phyloP scores from a whole-genome alignment of 2,113 vertebrate genomes.

The Chaetodon trifascialis region DNA sequence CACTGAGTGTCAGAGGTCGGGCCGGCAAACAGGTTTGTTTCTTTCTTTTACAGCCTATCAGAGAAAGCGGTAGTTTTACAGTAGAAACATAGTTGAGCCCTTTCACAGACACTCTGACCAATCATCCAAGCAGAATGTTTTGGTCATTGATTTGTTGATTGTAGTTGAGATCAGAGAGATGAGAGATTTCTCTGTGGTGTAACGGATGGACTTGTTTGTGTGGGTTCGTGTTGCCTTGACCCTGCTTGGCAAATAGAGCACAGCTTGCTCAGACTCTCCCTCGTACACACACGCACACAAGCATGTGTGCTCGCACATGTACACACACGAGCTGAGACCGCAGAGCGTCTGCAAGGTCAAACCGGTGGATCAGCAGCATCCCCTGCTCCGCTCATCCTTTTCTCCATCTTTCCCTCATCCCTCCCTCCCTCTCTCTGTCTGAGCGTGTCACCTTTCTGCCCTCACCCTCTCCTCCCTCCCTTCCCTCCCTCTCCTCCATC shows the following conservation, averaged over 20 bases:
- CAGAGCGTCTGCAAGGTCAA: conserved; percentile 76
- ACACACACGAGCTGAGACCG: conserved; percentile 44
- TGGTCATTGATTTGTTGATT: conserved; percentile 61
- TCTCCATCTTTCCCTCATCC: conserved; percentile 44
- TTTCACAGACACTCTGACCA: conserved; percentile 30
- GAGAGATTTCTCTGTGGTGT: conserved; percentile 29
- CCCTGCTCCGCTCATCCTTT: conserved; percentile 49
- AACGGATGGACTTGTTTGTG: conserved; percentile 57
- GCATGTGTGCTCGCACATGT: not conserved
- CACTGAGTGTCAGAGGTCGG: not conserved
- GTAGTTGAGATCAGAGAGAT: conserved; percentile 38
- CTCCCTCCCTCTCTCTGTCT: conserved; percentile 37
- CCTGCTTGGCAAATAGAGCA: conserved; percentile 57
- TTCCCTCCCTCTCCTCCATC: conserved; percentile 34
- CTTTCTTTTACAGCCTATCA: conserved; percentile 4
- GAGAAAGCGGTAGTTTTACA: conserved; percentile 17
- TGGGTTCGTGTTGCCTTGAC: conserved; percentile 43
- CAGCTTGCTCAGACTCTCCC: conserved; percentile 33
- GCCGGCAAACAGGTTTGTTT: not conserved
- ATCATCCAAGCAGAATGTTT: conserved; percentile 38
- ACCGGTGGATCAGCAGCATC: conserved; percentile 69
- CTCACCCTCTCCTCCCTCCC: conserved; percentile 49
- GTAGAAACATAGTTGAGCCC: not conserved
- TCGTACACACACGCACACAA: not conserved
- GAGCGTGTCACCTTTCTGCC: conserved; percentile 68